Conservation (phyloP, 2,797 vertebrate species). For the Orientallactaga sibirica region DNA sequence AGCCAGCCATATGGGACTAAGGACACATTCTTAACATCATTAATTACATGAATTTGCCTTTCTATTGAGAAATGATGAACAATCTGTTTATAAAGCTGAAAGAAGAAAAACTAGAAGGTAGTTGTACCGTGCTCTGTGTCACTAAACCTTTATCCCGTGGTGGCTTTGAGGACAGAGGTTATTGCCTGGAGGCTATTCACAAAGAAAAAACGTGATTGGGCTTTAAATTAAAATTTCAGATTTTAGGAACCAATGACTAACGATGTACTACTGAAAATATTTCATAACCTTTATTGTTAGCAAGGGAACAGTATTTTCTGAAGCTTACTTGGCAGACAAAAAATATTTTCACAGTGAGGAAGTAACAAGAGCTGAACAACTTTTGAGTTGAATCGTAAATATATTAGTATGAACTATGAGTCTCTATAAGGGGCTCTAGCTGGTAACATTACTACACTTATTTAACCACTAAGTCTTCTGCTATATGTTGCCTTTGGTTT, state of each 20-base stretch:
- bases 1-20: not conserved
- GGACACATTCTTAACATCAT: not conserved
- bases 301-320: conserved; percentile 27
- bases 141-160: not conserved
- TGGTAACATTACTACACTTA: not conserved
- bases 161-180: not conserved
- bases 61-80: conserved; percentile 2
- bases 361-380: conserved; percentile 15
- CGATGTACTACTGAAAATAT: not conserved
- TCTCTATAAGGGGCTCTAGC: not conserved
- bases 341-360: not conserved
- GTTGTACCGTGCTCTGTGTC: not conserved
- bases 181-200: not conserved
- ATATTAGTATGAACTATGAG: not conserved
- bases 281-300: not conserved
- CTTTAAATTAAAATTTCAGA: conserved; percentile 31
- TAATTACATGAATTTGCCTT: not conserved
- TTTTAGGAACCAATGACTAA: conserved; percentile 7
- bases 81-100: not conserved
- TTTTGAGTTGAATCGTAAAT: conserved; percentile 4
- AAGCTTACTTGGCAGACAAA: not conserved
- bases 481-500: not conserved
- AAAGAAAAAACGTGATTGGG: conserved; percentile 15
- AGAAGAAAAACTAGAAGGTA: not conserved
- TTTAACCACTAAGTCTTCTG: conserved; percentile 1